Evolutionary conservation across 2,113 vertebrate species (phyloP), one percentile per base, ranked within the genome.

Genomic region (Dipodomys merriami): DNA sequence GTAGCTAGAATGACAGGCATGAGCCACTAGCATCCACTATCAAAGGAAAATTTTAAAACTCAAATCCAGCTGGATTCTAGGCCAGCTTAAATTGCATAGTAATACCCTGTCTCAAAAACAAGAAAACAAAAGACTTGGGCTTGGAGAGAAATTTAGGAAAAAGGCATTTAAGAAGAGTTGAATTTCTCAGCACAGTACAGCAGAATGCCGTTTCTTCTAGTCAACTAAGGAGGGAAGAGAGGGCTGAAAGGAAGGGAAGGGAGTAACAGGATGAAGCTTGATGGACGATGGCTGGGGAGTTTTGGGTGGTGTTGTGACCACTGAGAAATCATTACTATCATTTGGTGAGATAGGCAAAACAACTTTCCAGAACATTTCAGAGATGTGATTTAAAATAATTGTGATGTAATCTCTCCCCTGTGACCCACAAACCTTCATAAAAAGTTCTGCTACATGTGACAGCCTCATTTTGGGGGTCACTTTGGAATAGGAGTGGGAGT

Each of bases 321-420:
- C 46, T 49, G 67, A 94, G 92, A 96, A 96, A 85, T 87, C 88
- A 74, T 49, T 49, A 9, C 49, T 49, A 12, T 49, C 20, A 3
- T 1, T 83, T 93, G 93, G 67, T 46, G 5, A 88, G 71, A 88
- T 1, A 71, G 85, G 78, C 92, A 94, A 93, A 96, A 93, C 94
- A 93, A 94, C 92, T 95, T 93, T 39, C 82, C 71, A 46, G 90
- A 95, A 90, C 96, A 95, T 95, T 88, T 95, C 74, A 95, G 82
- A 95, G 95, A 96, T 96, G 85, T 95, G 90, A 96, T 89, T 93
- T 91, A 57, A 95, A 95, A 95, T 78, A 92, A 92, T 95, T 91
- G 71, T 96, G 93, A 96, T 87, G 95, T 96, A 93, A 97, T 78
- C 88, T 88, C 74, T 96, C 96, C 94, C 95, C 44, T 91, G 94